Percentiles rank a stretch among this genome's conserved stretches.
phyloP scores from a whole-genome alignment of 2,113 vertebrate species.

The Mesembrinibis cayennensis region DNA sequence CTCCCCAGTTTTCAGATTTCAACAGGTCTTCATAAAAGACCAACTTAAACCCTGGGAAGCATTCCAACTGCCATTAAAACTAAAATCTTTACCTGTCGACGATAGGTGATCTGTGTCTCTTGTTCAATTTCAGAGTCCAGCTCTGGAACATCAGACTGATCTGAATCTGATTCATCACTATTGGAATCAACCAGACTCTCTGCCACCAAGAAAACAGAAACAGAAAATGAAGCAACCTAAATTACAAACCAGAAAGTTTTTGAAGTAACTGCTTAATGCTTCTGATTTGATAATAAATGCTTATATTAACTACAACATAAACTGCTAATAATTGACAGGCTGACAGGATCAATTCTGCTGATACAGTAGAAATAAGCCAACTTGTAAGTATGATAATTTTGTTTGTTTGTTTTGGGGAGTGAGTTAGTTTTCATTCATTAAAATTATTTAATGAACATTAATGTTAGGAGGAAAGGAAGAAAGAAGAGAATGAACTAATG shows the following conservation, averaged over 20 bases:
- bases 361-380: not conserved
- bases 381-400: not conserved
- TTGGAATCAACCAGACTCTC: constrained; percentile 94
- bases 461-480: not conserved
- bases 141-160: constrained; percentile 97
- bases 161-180: constrained; percentile 97
- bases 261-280: not conserved
- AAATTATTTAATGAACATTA: not conserved
- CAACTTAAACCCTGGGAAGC: not conserved
- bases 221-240: not conserved
- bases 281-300: not conserved
- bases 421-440: not conserved
- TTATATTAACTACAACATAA: not conserved
- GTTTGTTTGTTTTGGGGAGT: not conserved
- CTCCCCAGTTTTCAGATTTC: not conserved
- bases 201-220: constrained; percentile 64
- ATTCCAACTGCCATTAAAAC: not conserved
- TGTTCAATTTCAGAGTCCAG: constrained; percentile 99
- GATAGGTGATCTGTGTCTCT: constrained; percentile 94
- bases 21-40: not conserved
- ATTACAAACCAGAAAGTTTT: not conserved
- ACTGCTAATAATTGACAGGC: not conserved
- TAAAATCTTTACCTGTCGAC: constrained; percentile 82
- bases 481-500: not conserved
- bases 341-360: not conserved